A percentile compares a stretch with the other conserved stretches of the same genome.
Conservation (phyloP, 1,140 invertebrate genomes). For the Bombus sibiricus region DNA sequence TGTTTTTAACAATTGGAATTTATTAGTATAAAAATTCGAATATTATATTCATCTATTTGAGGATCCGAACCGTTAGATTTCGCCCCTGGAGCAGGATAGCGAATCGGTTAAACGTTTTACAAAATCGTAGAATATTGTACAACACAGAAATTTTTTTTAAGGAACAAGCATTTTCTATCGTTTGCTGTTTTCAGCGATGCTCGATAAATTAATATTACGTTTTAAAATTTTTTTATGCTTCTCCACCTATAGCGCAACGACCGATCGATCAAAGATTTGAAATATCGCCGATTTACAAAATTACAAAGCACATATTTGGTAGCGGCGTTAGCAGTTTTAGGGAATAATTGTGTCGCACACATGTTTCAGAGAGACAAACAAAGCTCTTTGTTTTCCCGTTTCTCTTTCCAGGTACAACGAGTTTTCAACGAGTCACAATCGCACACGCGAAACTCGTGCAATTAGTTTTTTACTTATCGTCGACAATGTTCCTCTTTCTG, state of each 20-base stretch:
- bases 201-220: neutral
- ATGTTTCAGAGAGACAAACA: neutral
- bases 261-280: neutral
- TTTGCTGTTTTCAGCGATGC: no score
- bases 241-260: neutral
- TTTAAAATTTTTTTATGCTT: neutral
- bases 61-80: no score
- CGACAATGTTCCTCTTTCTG: neutral
- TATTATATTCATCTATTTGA: no score
- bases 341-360: neutral
- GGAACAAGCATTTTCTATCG: no score
- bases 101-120: neutral
- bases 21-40: no score
- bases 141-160: neutral
- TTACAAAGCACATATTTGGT: neutral
- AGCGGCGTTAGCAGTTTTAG: no score
- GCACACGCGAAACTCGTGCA: constrained; percentile 5
- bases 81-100: no score
- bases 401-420: neutral
- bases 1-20: no score
- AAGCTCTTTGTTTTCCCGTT: constrained; percentile 17
- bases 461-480: constrained; percentile 25
- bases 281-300: neutral
- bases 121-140: neutral
- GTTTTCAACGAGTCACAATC: constrained; percentile 19